Evolutionary conservation across 1,140 invertebrate species (phyloP), one percentile per base, ranked within the genome.

Genomic region (Drosophila guanche): DNA sequence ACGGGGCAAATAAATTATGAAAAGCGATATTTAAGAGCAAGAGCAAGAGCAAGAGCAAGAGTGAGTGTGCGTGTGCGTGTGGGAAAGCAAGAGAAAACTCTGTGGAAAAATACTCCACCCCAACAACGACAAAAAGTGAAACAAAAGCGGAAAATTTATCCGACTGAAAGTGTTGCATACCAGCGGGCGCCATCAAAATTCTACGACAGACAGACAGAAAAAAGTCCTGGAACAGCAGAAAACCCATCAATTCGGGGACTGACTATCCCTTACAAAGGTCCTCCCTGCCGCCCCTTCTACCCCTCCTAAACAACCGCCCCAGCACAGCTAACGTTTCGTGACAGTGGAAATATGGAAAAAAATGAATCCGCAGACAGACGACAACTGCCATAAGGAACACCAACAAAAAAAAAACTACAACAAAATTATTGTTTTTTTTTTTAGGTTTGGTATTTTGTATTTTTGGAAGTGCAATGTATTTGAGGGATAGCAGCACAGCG

Each of bases 1-100:
- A 46, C 61, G 65, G 56, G 68, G 54, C 68, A 77, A 72, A 81
- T 86, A 79, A 85, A 86, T 85, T 79, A 86, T 58, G 75, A 67
- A 68, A 37, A 61, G 20, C 54, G 73, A 61, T 74, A 67, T 76
- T 51, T 27, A 16, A 16, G 45, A 14, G 47, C 51, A 74, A 70
- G 65, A 74, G 20, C 10, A 27, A 33, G 25, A 16, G 51, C 51
- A 16, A 16, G 45, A 14, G 47, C 51, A 74, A 70, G 65, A 74
- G 20, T 10, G 23, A 33, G 25, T n/a, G 51, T 20, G 16, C 0
- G 16, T 20, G 16, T 1, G 16, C 16, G 16, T 20, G 16, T 8
- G 25, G 0, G 1, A n/a, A 2, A 10, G 0, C 8, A 29, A 7
- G 29, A 7, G 4, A 41, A 12, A 10, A 37, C 2, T 52, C 25